These are phyloP conservation scores for Charina bottae DNA, from an alignment of 2,113 vertebrate genomes.

Conservation along the genomic window DNA sequence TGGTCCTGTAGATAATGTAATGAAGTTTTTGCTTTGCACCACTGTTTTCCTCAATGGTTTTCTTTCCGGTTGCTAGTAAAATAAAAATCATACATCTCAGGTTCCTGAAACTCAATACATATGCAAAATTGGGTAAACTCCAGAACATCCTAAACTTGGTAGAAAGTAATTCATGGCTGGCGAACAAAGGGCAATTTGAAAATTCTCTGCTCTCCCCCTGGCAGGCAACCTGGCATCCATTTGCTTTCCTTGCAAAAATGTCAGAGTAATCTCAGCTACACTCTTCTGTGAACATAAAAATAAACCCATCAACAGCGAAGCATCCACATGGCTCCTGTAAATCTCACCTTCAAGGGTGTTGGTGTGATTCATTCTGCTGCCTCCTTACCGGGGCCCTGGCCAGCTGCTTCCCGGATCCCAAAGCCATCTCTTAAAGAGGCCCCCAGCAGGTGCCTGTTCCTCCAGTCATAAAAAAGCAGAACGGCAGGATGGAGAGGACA, in stretches of 20 bases:
- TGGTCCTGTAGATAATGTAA: not conserved
- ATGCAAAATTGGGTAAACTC: not conserved
- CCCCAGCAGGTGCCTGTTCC: not conserved
- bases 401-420: not conserved
- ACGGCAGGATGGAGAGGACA: not conserved
- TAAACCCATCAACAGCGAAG: not conserved
- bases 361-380: not conserved
- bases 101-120: not conserved
- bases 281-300: not conserved
- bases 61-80: not conserved
- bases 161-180: not conserved
- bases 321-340: not conserved
- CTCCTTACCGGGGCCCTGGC: not conserved
- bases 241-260: not conserved
- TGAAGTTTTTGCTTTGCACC: not conserved
- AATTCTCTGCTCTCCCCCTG: not conserved
- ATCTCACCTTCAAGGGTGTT: not conserved
- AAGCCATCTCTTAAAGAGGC: not conserved
- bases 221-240: not conserved
- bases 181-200: not conserved
- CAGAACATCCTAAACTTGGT: not conserved
- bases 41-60: not conserved
- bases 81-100: not conserved
- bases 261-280: not conserved
- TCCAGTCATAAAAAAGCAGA: not conserved